A percentile compares a stretch with the other conserved stretches of the same genome.
phyloP scores from a whole-genome alignment of 2,888 invertebrate genomes.

The Atethmia centrago region DNA sequence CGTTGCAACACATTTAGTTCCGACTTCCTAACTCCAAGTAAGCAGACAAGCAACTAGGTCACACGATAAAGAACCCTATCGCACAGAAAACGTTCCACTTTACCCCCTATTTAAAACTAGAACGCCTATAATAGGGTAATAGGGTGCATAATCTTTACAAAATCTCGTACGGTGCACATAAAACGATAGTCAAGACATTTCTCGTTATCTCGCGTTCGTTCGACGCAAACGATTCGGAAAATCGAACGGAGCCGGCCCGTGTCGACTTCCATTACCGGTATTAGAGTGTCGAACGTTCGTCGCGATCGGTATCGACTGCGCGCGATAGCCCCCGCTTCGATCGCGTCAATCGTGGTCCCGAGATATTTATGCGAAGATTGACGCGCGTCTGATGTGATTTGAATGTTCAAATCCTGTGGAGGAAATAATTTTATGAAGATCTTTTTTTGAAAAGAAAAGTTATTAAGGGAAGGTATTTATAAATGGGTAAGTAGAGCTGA shows the following conservation, averaged over 20 bases:
- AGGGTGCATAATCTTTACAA: conserved; percentile 67
- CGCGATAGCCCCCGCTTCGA: conserved; percentile 55
- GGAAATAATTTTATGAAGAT: conserved; percentile 19
- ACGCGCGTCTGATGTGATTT: conserved; percentile 61
- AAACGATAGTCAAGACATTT: conserved; percentile 83
- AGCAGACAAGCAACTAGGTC: conserved; percentile 24
- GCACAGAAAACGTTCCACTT: conserved; percentile 39
- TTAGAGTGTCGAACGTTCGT: conserved; percentile 79
- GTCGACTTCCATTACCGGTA: conserved; percentile 87
- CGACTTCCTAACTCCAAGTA: conserved; percentile 31
- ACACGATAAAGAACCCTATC: conserved; percentile 48
- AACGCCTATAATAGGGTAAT: conserved; percentile 62
- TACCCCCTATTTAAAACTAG: conserved; percentile 61
- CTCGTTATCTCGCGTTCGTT: conserved; percentile 82
- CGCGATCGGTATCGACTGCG: conserved; percentile 67
- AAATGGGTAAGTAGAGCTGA: not conserved
- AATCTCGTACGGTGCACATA: conserved; percentile 77
- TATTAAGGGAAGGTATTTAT: not conserved
- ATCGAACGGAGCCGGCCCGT: conserved; percentile 85
- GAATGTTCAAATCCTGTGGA: conserved; percentile 48
- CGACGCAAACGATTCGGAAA: conserved; percentile 88
- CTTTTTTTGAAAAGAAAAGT: not conserved
- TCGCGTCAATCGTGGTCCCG: conserved; percentile 58
- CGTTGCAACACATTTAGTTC: conserved; percentile 36
- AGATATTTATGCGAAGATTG: conserved; percentile 64